These are phyloP conservation scores for Psix sp. DNA, from an alignment of 1,140 invertebrate genomes.

Conservation along the genomic window DNA sequence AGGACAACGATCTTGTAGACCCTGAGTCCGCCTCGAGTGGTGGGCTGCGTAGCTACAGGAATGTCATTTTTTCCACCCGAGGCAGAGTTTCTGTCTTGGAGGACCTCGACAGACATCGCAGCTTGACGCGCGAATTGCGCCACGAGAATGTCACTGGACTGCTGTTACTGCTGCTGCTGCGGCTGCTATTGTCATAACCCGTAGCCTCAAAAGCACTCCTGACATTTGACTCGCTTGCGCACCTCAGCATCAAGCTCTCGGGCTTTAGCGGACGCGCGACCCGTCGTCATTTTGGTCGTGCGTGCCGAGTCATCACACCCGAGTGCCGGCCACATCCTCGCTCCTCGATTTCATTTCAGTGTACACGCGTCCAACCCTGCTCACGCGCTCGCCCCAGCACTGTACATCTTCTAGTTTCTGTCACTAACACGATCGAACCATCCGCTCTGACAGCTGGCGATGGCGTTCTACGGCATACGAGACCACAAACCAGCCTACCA, in stretches of 20 bases:
- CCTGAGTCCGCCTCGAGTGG: constrained; percentile 82
- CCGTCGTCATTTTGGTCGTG: constrained; percentile 34
- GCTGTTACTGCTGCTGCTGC: neutral
- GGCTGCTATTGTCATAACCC: constrained; percentile 39
- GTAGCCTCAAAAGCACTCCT: constrained; percentile 31
- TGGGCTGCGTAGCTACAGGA: constrained; percentile 70
- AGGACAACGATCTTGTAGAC: constrained; percentile 91
- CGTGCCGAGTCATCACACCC: constrained; percentile 27
- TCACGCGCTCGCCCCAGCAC: neutral
- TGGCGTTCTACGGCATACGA: constrained; percentile 33
- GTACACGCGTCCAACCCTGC: neutral
- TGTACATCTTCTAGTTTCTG: constrained; percentile 34
- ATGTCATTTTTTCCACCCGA: constrained; percentile 66
- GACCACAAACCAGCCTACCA: constrained; percentile 12
- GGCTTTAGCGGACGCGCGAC: constrained; percentile 22
- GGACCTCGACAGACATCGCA: constrained; percentile 62
- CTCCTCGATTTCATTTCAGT: constrained; percentile 2
- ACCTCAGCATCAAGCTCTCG: constrained; percentile 28
- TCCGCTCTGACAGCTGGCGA: constrained; percentile 49
- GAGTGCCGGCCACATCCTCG: neutral
- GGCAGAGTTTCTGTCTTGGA: constrained; percentile 61
- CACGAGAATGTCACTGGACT: constrained; percentile 22
- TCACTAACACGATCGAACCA: constrained; percentile 21
- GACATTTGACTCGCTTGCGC: constrained; percentile 38
- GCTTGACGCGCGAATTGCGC: constrained; percentile 18